phyloP scores from a whole-genome alignment of 2,888 invertebrate genomes.

The Cantharis nigra region DNA sequence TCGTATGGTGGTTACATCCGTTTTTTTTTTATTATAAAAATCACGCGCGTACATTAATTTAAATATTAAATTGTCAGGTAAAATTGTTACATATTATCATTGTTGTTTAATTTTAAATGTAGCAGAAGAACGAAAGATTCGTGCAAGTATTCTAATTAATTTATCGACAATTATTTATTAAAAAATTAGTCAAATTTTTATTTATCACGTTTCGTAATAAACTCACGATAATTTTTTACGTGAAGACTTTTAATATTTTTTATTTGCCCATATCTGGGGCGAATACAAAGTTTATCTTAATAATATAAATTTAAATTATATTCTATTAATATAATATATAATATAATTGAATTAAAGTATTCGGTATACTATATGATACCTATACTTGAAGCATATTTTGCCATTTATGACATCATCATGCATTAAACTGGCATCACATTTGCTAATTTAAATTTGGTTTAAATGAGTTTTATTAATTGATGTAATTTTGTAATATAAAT shows the following conservation, averaged over 20 bases:
- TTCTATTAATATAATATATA: too few species aligned
- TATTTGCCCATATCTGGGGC: neutral
- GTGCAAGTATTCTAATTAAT: neutral
- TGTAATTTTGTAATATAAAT: neutral
- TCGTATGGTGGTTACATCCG: neutral
- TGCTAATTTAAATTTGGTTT: neutral
- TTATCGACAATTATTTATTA: neutral
- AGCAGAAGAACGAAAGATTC: neutral
- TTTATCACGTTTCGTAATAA: neutral
- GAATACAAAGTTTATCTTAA: neutral
- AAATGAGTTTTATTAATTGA: neutral
- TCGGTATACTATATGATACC: neutral
- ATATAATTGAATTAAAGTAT: too few species aligned
- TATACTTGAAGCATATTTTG: neutral
- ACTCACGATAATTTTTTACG: neutral
- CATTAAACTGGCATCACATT: neutral
- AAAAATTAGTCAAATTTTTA: neutral
- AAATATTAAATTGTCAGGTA: neutral
- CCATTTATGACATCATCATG: neutral
- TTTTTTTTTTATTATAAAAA: neutral
- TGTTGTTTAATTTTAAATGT: neutral
- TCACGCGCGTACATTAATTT: neutral
- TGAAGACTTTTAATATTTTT: neutral
- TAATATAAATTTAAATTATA: neutral
- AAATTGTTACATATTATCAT: neutral